These are phyloP conservation scores for Thyatira batis DNA, from an alignment of 2,888 invertebrate species.

Conservation along the genomic window DNA sequence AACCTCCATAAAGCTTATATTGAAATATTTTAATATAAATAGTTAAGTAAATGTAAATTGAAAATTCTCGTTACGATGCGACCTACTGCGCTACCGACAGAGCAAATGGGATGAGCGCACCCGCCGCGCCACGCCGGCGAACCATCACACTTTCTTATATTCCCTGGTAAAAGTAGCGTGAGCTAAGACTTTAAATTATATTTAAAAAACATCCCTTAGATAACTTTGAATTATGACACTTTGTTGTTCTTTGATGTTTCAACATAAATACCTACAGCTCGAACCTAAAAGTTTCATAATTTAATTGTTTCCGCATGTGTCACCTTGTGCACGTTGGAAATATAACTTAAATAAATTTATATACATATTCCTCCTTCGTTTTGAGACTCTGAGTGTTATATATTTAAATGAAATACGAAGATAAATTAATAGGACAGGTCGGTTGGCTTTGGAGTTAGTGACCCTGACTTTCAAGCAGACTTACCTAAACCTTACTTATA, in stretches of 20 bases:
- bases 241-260: conserved; percentile 48
- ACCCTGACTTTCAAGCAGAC: no score
- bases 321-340: conserved; percentile 8
- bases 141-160: not conserved
- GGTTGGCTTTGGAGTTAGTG: no score
- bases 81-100: not conserved
- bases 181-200: conserved; percentile 19
- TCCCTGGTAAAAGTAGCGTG: not conserved
- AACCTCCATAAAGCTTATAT: no score
- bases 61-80: not conserved
- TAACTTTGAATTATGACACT: conserved; percentile 54
- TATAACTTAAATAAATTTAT: no score
- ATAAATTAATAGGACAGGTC: no score
- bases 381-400: no score
- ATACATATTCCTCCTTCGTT: no score
- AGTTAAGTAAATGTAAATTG: not conserved
- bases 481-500: no score
- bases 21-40: no score
- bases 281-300: conserved; percentile 31
- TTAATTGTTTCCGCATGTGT: conserved; percentile 1
- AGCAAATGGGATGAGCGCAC: not conserved
- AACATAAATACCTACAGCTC: conserved; percentile 39
- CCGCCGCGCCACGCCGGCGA: not conserved
- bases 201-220: conserved; percentile 30
- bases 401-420: no score